Percentiles rank a stretch among this genome's conserved stretches.
phyloP scores from a whole-genome alignment of 2,888 invertebrate genomes.

The Theretra japonica region DNA sequence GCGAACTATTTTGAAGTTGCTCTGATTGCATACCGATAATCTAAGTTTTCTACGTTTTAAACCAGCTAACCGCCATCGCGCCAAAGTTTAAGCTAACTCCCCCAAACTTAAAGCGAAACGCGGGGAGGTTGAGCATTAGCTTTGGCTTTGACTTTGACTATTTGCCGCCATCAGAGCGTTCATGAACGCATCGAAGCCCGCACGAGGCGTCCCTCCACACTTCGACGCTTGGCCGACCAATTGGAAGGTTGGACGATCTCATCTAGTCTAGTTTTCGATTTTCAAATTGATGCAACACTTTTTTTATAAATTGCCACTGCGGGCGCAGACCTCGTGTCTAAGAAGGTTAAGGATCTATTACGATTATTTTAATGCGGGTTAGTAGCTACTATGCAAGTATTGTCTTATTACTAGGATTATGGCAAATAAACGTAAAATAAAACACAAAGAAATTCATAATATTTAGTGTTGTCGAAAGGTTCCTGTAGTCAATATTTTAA shows the following conservation, averaged over 20 bases:
- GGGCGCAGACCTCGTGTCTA: neutral
- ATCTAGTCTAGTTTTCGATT: neutral
- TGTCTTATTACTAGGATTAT: neutral
- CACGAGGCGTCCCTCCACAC: neutral
- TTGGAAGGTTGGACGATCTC: neutral
- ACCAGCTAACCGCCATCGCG: no score
- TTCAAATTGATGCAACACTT: neutral
- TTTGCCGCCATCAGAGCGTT: conserved; percentile 3
- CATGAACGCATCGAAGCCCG: neutral
- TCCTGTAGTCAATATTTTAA: neutral
- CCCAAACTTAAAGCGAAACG: neutral
- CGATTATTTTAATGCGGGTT: neutral
- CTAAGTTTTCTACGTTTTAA: no score
- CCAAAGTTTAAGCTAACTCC: neutral
- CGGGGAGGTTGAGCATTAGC: conserved; percentile 1
- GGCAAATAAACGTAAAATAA: neutral
- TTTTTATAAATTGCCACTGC: neutral
- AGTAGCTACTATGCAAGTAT: neutral
- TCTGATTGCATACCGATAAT: no score
- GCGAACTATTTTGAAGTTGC: no score
- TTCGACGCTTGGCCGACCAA: neutral
- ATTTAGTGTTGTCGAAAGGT: neutral
- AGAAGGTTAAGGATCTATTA: neutral
- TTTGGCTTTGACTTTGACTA: conserved; percentile 2
- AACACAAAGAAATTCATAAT: neutral